phyloP scores from a whole-genome alignment of 2,113 vertebrate species.

The Theristicus caerulescens region DNA sequence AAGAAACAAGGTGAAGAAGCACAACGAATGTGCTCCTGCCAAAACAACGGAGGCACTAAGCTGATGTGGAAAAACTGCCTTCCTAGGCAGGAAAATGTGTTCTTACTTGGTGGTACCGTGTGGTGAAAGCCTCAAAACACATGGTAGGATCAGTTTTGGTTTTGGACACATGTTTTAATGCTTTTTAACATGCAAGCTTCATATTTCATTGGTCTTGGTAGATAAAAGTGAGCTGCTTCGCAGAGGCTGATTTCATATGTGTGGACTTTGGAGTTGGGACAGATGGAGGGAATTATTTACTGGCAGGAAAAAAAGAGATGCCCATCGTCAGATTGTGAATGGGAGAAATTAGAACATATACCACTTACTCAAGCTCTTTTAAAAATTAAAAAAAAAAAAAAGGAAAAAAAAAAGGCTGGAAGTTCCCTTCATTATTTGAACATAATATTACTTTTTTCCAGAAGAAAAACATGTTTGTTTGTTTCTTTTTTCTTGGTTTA shows the following conservation, averaged over 20 bases:
- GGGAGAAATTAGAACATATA: slow-evolving; percentile 16
- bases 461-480: background rate
- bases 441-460: background rate
- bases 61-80: background rate
- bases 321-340: background rate
- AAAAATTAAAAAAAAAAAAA: background rate
- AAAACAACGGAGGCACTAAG: background rate
- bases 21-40: background rate
- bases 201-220: background rate
- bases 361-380: background rate
- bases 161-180: slow-evolving; percentile 24
- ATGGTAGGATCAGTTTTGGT: background rate
- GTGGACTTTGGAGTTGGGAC: background rate
- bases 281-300: background rate
- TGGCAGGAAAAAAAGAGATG: background rate
- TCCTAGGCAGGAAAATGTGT: background rate
- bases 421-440: background rate
- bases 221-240: background rate
- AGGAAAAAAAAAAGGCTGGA: background rate
- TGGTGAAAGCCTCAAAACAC: slow-evolving; percentile 25
- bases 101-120: background rate
- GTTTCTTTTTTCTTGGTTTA: background rate
- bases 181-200: background rate
- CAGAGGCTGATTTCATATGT: background rate
- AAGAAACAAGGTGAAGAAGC: background rate